Percentiles rank a stretch among this genome's conserved stretches.
Conservation (phyloP, 2,888 invertebrate genomes). For the Rhogogaster chlorosoma region DNA sequence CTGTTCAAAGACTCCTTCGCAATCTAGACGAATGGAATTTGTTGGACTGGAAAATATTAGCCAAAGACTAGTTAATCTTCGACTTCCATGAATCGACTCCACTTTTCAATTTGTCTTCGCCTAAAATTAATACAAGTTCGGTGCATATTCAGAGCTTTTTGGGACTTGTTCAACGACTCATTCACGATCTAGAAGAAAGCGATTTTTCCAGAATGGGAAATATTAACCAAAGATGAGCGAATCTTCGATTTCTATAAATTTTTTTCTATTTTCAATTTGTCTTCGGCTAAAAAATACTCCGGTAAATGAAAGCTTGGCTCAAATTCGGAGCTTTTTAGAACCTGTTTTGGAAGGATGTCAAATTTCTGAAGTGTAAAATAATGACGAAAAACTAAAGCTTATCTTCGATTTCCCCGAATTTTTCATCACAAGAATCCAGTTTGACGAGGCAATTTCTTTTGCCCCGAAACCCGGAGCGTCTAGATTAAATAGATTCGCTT, state of each 20-base stretch:
- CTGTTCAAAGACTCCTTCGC: neutral
- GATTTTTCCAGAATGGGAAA: neutral
- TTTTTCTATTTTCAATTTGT: neutral
- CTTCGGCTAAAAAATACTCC: neutral
- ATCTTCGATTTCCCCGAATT: neutral
- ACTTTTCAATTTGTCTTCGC: neutral
- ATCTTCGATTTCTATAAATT: neutral
- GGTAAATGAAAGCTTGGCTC: neutral
- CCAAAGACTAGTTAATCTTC: neutral
- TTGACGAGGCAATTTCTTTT: neutral
- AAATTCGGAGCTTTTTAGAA: neutral
- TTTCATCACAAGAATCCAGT: neutral
- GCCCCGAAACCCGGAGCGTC: neutral
- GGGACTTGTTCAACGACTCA: neutral
- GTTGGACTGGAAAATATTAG: neutral
- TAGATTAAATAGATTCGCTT: conserved; percentile 26
- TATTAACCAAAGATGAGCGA: neutral
- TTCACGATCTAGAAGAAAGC: neutral
- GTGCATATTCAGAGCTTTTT: neutral
- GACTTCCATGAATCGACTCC: neutral
- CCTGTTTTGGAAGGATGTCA: neutral
- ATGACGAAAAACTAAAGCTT: neutral
- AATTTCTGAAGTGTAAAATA: neutral
- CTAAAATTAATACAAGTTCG: too few relatives aligned
- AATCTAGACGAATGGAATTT: neutral